These are phyloP conservation scores for Patella caerulea DNA, from an alignment of 2,888 invertebrate species.

Conservation along the genomic window DNA sequence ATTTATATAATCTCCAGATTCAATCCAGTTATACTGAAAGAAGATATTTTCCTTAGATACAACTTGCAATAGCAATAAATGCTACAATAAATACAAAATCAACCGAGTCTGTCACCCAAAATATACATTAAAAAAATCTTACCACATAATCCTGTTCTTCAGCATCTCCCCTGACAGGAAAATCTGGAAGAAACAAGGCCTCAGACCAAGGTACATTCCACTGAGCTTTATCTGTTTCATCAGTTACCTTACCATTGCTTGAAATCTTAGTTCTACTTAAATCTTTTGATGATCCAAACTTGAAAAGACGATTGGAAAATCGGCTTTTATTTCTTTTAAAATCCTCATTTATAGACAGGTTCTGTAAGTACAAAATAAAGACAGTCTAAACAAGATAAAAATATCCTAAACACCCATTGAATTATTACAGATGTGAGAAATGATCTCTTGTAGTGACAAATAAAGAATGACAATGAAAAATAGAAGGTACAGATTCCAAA, in stretches of 20 bases:
- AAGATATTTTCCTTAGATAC: too few species aligned
- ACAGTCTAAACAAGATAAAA: background rate
- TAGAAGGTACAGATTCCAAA: too few species aligned
- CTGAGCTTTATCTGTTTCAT: slow-evolving; percentile 29
- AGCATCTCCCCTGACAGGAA: slow-evolving; percentile 80
- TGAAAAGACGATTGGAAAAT: slow-evolving; percentile 5
- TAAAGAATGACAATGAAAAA: too few species aligned
- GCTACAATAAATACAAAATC: background rate
- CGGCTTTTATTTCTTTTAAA: slow-evolving; percentile 10
- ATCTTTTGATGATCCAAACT: slow-evolving; percentile 26
- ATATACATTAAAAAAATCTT: slow-evolving; percentile 10
- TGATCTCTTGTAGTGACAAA: too few species aligned
- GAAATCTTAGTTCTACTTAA: background rate
- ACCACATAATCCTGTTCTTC: slow-evolving; percentile 75
- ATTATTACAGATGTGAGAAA: too few species aligned
- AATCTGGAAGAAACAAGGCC: slow-evolving; percentile 89
- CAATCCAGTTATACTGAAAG: too few species aligned
- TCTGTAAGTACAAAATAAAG: background rate
- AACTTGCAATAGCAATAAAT: background rate
- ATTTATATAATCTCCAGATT: too few species aligned
- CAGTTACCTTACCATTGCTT: background rate
- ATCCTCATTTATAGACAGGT: background rate
- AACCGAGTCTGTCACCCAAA: too few species aligned
- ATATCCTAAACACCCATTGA: background rate
- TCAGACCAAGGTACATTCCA: slow-evolving; percentile 87